These are phyloP conservation scores for Trididemnum clinides DNA, from an alignment of 23 tunicate species.

Conservation along the genomic window DNA sequence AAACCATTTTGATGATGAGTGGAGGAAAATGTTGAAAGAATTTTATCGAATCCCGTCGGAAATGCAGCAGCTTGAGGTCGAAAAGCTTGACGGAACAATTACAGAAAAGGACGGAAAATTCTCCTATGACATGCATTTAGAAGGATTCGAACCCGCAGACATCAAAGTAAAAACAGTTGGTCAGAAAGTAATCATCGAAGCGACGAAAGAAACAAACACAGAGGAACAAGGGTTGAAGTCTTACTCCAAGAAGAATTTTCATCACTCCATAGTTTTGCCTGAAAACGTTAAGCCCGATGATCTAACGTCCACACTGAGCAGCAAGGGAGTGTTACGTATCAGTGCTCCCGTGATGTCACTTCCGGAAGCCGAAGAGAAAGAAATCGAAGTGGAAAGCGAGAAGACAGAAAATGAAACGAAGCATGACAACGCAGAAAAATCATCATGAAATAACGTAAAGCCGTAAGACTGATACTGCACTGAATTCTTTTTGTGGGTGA, in stretches of 20 bases:
- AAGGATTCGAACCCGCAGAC: constrained; percentile 14
- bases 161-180: constrained; percentile 51
- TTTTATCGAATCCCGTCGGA: neutral
- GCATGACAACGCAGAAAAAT: neutral
- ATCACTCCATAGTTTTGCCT: constrained; percentile 50
- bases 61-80: neutral
- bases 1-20: neutral
- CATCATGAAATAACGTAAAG: neutral
- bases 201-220: constrained; percentile 14
- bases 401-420: constrained; percentile 14
- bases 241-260: constrained; percentile 24
- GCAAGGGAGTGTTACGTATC: constrained; percentile 54
- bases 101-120: neutral
- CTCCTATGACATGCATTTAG: neutral
- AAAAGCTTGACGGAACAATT: neutral
- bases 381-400: constrained; percentile 1
- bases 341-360: constrained; percentile 52
- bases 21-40: too few relatives aligned
- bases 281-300: constrained; percentile 51
- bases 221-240: constrained; percentile 31
- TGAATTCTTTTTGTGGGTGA: too few relatives aligned
- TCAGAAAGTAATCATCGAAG: constrained; percentile 50
- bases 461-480: too few relatives aligned
- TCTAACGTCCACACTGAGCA: constrained; percentile 33
- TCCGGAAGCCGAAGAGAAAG: constrained; percentile 24